These are phyloP conservation scores for Drosophila nr. perissopoda DNA, from an alignment of 2,888 invertebrate species.

Conservation along the genomic window DNA sequence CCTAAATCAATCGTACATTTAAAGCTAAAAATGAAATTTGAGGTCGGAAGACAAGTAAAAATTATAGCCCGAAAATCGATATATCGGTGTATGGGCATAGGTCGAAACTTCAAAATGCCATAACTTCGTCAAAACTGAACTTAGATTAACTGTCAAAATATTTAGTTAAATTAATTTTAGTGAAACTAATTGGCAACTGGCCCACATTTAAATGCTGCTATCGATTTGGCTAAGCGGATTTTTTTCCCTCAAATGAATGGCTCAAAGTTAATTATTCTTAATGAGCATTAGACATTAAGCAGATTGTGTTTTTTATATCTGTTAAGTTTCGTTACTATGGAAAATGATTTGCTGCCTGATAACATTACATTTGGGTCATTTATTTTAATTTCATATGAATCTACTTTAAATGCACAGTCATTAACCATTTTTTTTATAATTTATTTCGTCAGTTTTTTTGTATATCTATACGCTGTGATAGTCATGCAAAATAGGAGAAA, in stretches of 20 bases:
- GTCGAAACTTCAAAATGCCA: too few relatives aligned
- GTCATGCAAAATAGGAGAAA: neutral
- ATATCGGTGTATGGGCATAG: too few relatives aligned
- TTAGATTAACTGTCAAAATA: constrained; percentile 61
- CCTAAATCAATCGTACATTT: too few relatives aligned
- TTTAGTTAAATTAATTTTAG: constrained; percentile 47
- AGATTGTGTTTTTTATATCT: constrained; percentile 31
- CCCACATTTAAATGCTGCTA: neutral
- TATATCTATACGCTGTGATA: neutral
- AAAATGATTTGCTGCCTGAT: neutral
- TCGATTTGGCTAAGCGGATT: neutral
- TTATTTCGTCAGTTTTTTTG: neutral
- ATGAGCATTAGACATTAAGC: constrained; percentile 49
- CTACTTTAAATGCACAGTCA: neutral
- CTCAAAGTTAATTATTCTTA: constrained; percentile 62
- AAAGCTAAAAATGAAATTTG: too few relatives aligned
- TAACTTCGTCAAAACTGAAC: too few relatives aligned
- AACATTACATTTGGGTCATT: neutral
- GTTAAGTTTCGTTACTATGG: neutral
- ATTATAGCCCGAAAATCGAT: too few relatives aligned
- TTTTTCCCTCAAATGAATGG: neutral
- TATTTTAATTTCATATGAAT: neutral
- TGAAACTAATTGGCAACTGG: constrained; percentile 40
- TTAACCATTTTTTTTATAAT: neutral
- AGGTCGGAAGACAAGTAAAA: too few relatives aligned